Conservation (phyloP, 1,140 invertebrate genomes). For the Parapsyche elsis region DNA sequence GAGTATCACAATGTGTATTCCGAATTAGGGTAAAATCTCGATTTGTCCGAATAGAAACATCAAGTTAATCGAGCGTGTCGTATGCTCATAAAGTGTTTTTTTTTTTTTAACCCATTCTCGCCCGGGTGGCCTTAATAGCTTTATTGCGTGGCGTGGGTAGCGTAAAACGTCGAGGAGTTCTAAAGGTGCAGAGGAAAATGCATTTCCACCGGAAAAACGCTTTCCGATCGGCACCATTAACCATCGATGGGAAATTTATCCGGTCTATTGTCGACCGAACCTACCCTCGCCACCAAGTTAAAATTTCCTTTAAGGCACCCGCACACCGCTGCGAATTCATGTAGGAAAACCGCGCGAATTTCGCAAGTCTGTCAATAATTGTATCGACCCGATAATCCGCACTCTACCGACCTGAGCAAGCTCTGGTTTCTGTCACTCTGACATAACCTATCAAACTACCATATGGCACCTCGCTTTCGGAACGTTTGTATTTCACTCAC, state of each 20-base stretch:
- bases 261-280: not conserved
- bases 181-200: slow-evolving; percentile 35
- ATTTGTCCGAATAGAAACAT: not conserved
- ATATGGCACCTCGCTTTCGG: no score
- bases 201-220: slow-evolving; percentile 41
- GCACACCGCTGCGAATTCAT: no score
- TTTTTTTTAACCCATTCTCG: slow-evolving; percentile 1
- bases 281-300: not conserved
- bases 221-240: slow-evolving; percentile 32
- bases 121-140: slow-evolving; percentile 27
- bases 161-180: not conserved
- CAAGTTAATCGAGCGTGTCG: not conserved
- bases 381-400: no score
- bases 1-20: no score
- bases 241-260: slow-evolving; percentile 12
- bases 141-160: slow-evolving; percentile 4
- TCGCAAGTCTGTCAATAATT: no score
- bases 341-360: no score
- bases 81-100: not conserved
- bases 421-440: no score
- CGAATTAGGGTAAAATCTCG: not conserved
- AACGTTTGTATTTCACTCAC: no score
- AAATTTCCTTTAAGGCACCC: no score
- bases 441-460: no score
- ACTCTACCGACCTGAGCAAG: no score